Conservation (phyloP, 2,113 vertebrate species). For the Anas platyrhynchos region DNA sequence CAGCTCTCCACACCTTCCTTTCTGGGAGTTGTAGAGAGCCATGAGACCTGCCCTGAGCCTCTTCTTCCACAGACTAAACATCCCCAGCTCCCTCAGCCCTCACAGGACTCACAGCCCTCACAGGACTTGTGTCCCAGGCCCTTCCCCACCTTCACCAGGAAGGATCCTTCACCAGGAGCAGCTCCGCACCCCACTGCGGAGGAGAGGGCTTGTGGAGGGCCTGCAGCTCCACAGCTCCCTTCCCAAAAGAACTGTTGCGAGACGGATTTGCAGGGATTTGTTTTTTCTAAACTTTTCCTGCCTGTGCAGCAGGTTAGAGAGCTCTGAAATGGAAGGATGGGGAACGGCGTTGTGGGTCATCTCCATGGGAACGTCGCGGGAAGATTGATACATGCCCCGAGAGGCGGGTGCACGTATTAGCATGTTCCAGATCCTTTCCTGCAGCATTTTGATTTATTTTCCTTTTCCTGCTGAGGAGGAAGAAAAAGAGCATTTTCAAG, state of each 20-base stretch:
- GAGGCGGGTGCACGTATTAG: not conserved
- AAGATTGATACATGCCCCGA: not conserved
- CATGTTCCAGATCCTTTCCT: slow-evolving; percentile 31
- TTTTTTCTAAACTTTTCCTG: not conserved
- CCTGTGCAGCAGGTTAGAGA: not conserved
- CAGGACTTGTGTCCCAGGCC: too few relatives aligned
- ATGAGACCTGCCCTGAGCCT: too few relatives aligned
- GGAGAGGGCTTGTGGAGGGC: not conserved
- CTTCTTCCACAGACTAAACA: too few relatives aligned
- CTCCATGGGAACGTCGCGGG: not conserved
- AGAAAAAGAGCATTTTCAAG: not conserved
- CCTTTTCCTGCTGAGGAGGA: not conserved
- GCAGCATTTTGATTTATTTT: not conserved
- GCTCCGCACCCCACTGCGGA: too few relatives aligned
- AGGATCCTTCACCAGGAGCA: too few relatives aligned
- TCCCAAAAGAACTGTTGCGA: not conserved
- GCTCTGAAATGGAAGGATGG: not conserved
- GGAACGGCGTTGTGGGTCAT: not conserved
- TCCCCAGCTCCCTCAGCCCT: too few relatives aligned
- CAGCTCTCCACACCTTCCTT: too few relatives aligned
- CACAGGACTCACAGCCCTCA: too few relatives aligned
- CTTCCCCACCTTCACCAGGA: too few relatives aligned
- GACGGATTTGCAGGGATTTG: not conserved
- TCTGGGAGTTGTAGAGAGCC: too few relatives aligned
- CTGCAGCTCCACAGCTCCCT: not conserved